Evolutionary conservation across 2,888 invertebrate species (phyloP), one percentile per base, ranked within the genome.

Genomic region (Lutraria lutraria): DNA sequence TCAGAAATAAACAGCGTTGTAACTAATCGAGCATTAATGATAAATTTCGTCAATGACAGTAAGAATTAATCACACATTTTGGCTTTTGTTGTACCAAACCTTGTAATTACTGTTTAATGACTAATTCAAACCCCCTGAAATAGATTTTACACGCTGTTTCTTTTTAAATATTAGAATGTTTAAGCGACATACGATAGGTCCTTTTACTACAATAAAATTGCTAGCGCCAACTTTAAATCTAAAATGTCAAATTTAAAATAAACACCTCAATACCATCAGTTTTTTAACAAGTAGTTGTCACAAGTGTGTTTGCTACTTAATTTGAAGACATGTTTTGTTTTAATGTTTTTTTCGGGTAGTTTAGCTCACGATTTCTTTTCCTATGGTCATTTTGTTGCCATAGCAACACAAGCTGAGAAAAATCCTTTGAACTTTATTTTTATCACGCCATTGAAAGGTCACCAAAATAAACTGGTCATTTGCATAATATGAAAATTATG

Each of bases 1-100:
- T 68, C 25, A 68, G 63, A 25, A 25, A 25, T 68, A 68, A 76
- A 34, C 25, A 76, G 76, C 31, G 34, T 60, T 0, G 53, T 12
- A 85, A 31, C 72, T 85, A 85, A 85, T 85, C 80, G 72, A 34
- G 85, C 85, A 54, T n/a, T 29, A 31, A 80, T 85, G 85, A 85
- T 85, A 60, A 85, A 85, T 85, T 21, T 19, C 60, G 0, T n/a
- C 21, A 31, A n/a, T 60, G 85, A 79, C 85, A 85, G 80, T 85
- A 80, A 34, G 31, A 72, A 85, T 85, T 76, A 85, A 85, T 85
- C 85, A 85, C 29, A 76, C 76, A 76, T 81, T 81, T 56, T 31
- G 31, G 34, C 21, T 80, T 79, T 54, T 85, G 79, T 85, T 76
- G 79, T 85, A 79, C 79, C 56, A 80, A 76, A 79, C 15, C n/a